phyloP scores from a whole-genome alignment of 2,888 invertebrate genomes.

The Caenorhabditis japonica region DNA sequence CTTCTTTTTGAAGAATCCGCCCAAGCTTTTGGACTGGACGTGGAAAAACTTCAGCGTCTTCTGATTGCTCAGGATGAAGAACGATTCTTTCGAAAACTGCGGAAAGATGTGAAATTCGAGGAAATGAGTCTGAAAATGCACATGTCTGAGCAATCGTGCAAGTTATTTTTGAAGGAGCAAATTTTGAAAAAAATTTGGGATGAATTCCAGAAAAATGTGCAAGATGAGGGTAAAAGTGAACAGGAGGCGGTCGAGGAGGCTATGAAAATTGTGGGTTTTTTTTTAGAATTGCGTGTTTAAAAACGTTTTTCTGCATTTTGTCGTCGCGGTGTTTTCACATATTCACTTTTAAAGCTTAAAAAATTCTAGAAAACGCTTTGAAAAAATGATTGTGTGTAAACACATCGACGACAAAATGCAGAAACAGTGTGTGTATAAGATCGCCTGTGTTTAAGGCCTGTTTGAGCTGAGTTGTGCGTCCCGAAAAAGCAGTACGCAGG shows the following conservation, averaged over 20 bases:
- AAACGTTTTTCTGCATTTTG: background rate
- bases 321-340: too few species aligned
- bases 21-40: background rate
- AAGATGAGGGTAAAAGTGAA: background rate
- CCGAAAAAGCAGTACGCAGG: too few species aligned
- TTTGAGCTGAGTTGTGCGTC: too few species aligned
- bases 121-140: constrained; percentile 1
- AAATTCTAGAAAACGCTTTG: background rate
- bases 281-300: background rate
- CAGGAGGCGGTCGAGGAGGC: constrained; percentile 1
- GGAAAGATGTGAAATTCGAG: background rate
- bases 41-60: background rate
- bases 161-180: background rate
- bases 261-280: background rate
- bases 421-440: too few species aligned
- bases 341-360: background rate
- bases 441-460: too few species aligned
- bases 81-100: background rate
- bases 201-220: background rate
- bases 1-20: background rate
- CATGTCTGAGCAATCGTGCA: background rate
- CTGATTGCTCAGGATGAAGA: background rate
- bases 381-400: background rate
- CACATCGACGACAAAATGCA: too few species aligned
- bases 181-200: background rate